Evolutionary conservation across 2,797 vertebrate genomes (phyloP), one percentile per base, ranked within the genome.

Genomic region (Parambassis ranga): DNA sequence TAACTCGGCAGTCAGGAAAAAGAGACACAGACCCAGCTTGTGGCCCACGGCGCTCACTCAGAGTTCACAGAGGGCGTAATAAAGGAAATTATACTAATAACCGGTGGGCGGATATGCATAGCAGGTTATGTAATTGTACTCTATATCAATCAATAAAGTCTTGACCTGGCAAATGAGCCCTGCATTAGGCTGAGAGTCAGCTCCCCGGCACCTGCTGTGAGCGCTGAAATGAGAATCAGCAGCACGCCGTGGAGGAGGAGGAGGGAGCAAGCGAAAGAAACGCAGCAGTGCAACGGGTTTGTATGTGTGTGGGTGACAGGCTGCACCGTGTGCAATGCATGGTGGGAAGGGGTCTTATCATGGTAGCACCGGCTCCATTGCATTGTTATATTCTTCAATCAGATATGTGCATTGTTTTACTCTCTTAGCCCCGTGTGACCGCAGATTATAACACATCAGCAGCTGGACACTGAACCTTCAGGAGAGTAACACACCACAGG

Each of bases 41-140:
- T 7, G 28, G 53, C 66, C 65, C 3, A 10, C 31, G 6, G 49
- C 35, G 48, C 48, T 68, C 71, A 62, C 39, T 71, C 66, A 20
- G 81, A 65, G 84, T 79, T 83, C 75, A 82, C 51, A 16, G 57
- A 79, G 84, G 81, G 49, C 62, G 24, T 47, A 72, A 84, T 75
- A 64, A 86, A 84, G 76, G 66, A 79, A 82, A 87, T 88, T 64
- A 86, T 48, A 65, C 76, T 71, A 80, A 87, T 87, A 83, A 85
- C 57, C 71, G 50, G 36, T 11, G 51, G 73, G 46, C 63, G 67
- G 61, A 50, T 64, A 57, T 65, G 74, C 80, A 76, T 73, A 69
- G 81, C 66, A 35, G 75, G 71, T 82, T 84, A 82, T 85, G 78
- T 84, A 86, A 88, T 79, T 86, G 83, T 77, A 57, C 79, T 82